Conservation (phyloP, 1,140 invertebrate genomes). For the Drosophila bipectinata region DNA sequence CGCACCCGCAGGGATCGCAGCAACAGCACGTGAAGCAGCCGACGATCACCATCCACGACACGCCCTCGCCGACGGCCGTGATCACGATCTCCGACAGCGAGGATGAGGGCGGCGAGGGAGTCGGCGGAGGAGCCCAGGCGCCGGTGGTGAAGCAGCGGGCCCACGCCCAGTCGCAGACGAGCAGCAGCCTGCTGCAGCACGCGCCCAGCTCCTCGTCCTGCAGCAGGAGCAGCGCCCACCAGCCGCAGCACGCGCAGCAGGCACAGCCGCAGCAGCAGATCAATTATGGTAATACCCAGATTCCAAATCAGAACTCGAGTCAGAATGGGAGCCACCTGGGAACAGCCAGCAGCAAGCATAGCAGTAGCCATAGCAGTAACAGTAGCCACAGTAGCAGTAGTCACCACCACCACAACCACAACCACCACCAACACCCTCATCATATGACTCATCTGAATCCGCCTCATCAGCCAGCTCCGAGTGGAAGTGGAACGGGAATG, state of each 20-base stretch:
- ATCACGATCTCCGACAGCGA: conserved; percentile 98
- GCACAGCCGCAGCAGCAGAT: conserved; percentile 57
- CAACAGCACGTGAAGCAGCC: conserved; percentile 75
- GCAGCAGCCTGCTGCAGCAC: conserved; percentile 71
- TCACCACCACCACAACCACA: conserved; percentile 62
- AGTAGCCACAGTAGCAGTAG: conserved; percentile 62
- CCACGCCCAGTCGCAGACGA: conserved; percentile 85
- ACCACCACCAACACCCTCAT: conserved; percentile 61
- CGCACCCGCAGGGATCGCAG: conserved; percentile 77
- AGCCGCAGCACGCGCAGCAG: conserved; percentile 38
- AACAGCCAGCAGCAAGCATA: conserved; percentile 44
- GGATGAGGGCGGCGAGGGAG: conserved; percentile 89
- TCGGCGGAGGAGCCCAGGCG: conserved; percentile 38
- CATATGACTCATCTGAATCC: conserved; percentile 35
- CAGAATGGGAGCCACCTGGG: conserved; percentile 60
- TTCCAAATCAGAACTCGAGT: conserved; percentile 27
- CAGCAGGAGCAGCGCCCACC: conserved; percentile 38
- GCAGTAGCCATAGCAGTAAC: conserved; percentile 46
- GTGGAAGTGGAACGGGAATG: conserved; percentile 81
- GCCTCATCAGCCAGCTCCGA: conserved; percentile 59
- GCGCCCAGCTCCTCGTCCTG: conserved; percentile 50
- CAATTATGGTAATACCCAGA: conserved; percentile 73
- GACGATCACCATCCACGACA: conserved; percentile 95
- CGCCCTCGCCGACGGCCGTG: conserved; percentile 94
- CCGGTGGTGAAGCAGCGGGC: conserved; percentile 80